These are phyloP conservation scores for Lucinisca nassula DNA, from an alignment of 2,888 invertebrate genomes.

Conservation along the genomic window DNA sequence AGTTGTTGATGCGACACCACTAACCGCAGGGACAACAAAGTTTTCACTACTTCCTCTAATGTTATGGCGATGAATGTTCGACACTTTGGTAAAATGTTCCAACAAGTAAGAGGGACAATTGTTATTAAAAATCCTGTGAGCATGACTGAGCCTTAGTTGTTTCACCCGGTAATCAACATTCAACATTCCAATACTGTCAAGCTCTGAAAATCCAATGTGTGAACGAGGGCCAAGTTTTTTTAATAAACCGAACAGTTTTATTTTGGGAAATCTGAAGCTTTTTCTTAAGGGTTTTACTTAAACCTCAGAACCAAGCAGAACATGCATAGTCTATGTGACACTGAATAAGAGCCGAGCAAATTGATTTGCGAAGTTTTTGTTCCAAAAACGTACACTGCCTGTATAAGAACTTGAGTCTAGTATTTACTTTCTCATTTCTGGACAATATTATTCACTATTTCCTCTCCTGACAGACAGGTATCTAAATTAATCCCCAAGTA, in stretches of 20 bases:
- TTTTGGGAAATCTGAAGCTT: not conserved
- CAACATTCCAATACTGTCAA: too few species aligned
- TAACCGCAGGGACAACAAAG: not conserved
- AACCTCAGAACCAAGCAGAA: not conserved
- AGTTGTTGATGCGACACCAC: too few species aligned
- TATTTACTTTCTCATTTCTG: not conserved
- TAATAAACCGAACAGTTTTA: constrained; percentile 11
- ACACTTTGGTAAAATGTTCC: not conserved
- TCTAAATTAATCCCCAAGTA: too few species aligned
- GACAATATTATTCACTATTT: not conserved
- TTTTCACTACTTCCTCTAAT: not conserved
- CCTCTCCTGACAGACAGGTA: not conserved
- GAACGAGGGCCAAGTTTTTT: too few species aligned
- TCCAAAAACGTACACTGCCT: not conserved
- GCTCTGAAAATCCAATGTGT: too few species aligned
- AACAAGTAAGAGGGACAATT: not conserved
- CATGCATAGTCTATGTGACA: constrained; percentile 13
- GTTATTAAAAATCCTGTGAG: not conserved
- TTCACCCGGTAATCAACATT: too few species aligned
- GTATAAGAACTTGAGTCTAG: not conserved
- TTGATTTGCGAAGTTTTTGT: not conserved
- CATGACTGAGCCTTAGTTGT: not conserved
- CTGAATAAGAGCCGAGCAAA: constrained; percentile 19
- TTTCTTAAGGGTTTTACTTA: not conserved
- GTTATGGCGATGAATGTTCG: not conserved